Evolutionary conservation across 2,797 vertebrate species (phyloP), one percentile per base, ranked within the genome.

Genomic region (Cyprinodon diabolis): DNA sequence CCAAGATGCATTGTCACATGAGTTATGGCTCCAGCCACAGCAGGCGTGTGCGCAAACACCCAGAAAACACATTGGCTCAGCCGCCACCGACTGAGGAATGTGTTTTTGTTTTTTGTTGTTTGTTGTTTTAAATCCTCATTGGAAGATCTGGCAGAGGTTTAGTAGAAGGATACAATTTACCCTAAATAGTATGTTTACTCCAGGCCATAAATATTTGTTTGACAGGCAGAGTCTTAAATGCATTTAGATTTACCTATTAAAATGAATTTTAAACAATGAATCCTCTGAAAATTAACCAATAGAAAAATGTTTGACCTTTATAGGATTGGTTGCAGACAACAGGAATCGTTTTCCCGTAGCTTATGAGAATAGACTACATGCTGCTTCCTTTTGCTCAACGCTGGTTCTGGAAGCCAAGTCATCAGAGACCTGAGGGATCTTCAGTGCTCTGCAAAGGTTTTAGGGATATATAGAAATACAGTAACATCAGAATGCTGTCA

Each of bases 51-150:
- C 47, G 63, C 74, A 66, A 69, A 66, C 49, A 71, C 66, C 58
- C 70, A 55, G 57, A 77, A 67, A 73, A 75, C 69, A 52, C 40
- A 70, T 51, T 30, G 69, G 66, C 73, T 77, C 57, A 66, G 60
- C 81, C 74, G 67, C 71, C 80, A 84, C 55, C 4, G 79, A 79
- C 84, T 57, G 51, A 87, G 80, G 87, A 91, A 91, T 92, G 87
- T 79, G 71, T 86, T 79, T 78, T 84, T 51, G 15, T 67, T 62
- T 80, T 75, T 30, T 30, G 2, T 30, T 30, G 30, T 30, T 30
- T 30, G 30, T 30, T 30, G 30, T 30, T 79, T 49, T 72, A 65
- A 69, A 67, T 79, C 69, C 67, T 82, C 67, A 69, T 78, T 14
- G 40, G 74, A 69, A 86, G 72, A 66, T 87, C 78, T 78, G 71